Evolutionary conservation across 2,797 vertebrate species (phyloP).

Genomic region (Myotis vivesi): DNA sequence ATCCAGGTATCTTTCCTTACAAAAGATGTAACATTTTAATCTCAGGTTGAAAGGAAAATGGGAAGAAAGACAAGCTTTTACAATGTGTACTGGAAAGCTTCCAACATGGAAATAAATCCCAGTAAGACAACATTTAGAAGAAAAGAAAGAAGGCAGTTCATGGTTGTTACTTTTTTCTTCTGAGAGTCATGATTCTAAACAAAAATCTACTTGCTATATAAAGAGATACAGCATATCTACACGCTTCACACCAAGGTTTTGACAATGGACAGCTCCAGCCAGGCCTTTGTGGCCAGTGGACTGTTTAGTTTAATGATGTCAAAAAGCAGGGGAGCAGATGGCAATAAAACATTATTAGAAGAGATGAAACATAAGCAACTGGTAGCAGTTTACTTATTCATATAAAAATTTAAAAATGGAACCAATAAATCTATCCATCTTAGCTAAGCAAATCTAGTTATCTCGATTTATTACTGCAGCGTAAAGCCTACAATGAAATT

Average conservation of each 20-base stretch:
- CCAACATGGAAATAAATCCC: slow-evolving; percentile 31
- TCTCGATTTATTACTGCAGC: slow-evolving; percentile 65
- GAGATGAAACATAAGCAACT: slow-evolving; percentile 70
- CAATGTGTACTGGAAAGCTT: not conserved
- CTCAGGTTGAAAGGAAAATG: not conserved
- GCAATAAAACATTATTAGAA: slow-evolving; percentile 70
- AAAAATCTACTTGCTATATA: not conserved
- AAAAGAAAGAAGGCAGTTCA: not conserved
- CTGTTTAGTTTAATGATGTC: slow-evolving; percentile 56
- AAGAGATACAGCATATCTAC: not conserved
- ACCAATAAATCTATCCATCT: slow-evolving; percentile 73
- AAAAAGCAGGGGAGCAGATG: slow-evolving; percentile 69
- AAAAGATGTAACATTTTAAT: not conserved
- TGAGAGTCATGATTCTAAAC: not conserved
- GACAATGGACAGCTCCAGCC: slow-evolving; percentile 29
- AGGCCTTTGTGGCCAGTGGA: slow-evolving; percentile 1
- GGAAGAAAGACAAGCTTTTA: not conserved
- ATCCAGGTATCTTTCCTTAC: not conserved
- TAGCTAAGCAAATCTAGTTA: slow-evolving; percentile 73
- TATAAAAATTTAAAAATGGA: slow-evolving; percentile 70
- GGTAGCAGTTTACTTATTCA: slow-evolving; percentile 74
- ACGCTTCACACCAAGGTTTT: not conserved
- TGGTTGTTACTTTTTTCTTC: not conserved
- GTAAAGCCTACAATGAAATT: slow-evolving; percentile 74
- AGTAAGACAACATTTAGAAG: not conserved